phyloP scores from a whole-genome alignment of 2,797 vertebrate species.

The Manis crassicaudata region DNA sequence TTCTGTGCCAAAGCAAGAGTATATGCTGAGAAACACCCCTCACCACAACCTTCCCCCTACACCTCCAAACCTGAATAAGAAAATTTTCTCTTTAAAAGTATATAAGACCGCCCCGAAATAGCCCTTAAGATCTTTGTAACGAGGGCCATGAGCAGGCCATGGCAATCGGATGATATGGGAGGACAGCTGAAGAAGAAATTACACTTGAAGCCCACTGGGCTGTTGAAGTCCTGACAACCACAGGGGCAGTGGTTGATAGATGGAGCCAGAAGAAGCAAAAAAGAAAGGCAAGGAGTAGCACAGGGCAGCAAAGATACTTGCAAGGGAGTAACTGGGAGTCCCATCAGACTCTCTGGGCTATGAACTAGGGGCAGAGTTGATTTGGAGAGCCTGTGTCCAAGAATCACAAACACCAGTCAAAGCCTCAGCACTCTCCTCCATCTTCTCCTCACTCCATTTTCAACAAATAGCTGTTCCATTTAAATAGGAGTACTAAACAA shows the following conservation, averaged over 20 bases:
- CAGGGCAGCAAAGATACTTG: background rate
- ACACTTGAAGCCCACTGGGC: background rate
- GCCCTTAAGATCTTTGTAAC: background rate
- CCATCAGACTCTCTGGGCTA: background rate
- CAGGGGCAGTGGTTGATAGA: background rate
- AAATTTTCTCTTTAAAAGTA: background rate
- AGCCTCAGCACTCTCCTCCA: background rate
- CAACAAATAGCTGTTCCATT: background rate
- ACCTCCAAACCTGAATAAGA: background rate
- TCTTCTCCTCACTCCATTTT: background rate
- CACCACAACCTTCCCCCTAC: rapidly evolving
- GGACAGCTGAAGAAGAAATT: background rate
- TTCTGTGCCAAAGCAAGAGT: background rate
- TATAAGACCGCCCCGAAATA: background rate
- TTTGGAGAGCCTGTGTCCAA: background rate
- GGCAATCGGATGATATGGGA: rapidly evolving
- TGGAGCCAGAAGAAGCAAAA: background rate
- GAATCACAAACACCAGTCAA: background rate
- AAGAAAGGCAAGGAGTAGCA: background rate
- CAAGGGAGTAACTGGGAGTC: background rate
- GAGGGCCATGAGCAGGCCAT: background rate
- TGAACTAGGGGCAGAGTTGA: background rate
- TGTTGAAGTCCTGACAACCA: background rate
- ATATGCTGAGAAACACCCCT: background rate
- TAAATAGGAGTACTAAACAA: background rate